Conservation (phyloP, 1,140 invertebrate genomes). For the Bombus confusus region DNA sequence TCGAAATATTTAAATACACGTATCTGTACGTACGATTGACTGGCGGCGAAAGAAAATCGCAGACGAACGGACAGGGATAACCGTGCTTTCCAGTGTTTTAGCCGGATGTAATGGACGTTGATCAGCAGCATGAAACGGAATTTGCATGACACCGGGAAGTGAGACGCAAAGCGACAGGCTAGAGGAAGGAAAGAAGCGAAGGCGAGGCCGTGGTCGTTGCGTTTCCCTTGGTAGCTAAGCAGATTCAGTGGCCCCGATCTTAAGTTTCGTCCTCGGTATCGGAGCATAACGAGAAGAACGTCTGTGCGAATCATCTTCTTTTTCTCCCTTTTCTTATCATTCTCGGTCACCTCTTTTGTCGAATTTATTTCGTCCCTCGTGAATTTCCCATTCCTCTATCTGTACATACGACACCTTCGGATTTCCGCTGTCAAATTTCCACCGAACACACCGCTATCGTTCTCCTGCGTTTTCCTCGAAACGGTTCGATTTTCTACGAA, state of each 20-base stretch:
- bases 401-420: background rate
- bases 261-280: slow-evolving; percentile 47
- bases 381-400: background rate
- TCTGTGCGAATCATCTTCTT: background rate
- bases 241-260: slow-evolving; percentile 64
- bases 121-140: slow-evolving; percentile 28
- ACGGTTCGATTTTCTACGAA: no score
- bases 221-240: slow-evolving; percentile 45
- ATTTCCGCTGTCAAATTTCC: background rate
- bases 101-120: slow-evolving; percentile 31
- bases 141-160: slow-evolving; percentile 14
- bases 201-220: slow-evolving; percentile 15
- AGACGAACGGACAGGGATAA: background rate
- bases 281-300: slow-evolving; percentile 38
- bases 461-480: no score
- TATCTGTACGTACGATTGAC: background rate
- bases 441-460: no score
- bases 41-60: background rate
- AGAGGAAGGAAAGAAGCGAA: background rate
- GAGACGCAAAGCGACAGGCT: background rate
- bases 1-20: no score
- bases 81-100: background rate
- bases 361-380: background rate
- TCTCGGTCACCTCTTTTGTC: background rate
- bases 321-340: background rate